Evolutionary conservation across 2,888 invertebrate species (phyloP), one percentile per base, ranked within the genome.

Genomic region (Alsophila aescularia): DNA sequence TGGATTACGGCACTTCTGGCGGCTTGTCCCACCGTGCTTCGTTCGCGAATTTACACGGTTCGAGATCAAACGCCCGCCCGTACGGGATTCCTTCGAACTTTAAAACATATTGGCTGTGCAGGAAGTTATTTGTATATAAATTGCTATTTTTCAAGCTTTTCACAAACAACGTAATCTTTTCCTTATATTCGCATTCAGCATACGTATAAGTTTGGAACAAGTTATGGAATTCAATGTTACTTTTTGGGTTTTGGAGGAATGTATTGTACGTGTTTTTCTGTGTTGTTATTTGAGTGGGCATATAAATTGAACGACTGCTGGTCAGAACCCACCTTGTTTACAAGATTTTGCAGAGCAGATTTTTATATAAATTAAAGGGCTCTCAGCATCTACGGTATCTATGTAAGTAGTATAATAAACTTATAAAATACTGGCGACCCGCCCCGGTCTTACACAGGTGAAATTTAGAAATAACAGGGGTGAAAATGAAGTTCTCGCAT

Each of bases 1-100:
- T 79, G 72, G 80, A 79, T 83, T 74, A 77, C 77, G 65, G 67
- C n/a, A 42, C 35, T 49, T 43, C 39, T 34, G 40, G 39, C 67
- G 69, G 69, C 66, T 64, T 70, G 65, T 66, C 67, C 64, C 55
- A 59, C 52, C 52, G 55, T 64, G 66, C 64, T 73, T 69, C 61
- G 58, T 52, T 67, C 67, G 65, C 56, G 66, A 68, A 70, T 78
- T 72, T 73, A 70, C 67, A 70, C 70, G 67, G 63, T 59, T 57
- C 57, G 62, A 70, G 73, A 73, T 70, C 69, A 66, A 77, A 72
- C 67, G 21, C 50, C 29, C 62, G 62, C 66, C 58, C 50, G 60
- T n/a, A n/a, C n/a, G 69, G 64, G 64, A 70, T 68, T 58, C 62
- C 59, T 62, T 49, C 41, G 43, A 60, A 52, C 51, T 52, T 64